Evolutionary conservation across 2,113 vertebrate genomes (phyloP).

Genomic region (Rhipidura dahli): DNA sequence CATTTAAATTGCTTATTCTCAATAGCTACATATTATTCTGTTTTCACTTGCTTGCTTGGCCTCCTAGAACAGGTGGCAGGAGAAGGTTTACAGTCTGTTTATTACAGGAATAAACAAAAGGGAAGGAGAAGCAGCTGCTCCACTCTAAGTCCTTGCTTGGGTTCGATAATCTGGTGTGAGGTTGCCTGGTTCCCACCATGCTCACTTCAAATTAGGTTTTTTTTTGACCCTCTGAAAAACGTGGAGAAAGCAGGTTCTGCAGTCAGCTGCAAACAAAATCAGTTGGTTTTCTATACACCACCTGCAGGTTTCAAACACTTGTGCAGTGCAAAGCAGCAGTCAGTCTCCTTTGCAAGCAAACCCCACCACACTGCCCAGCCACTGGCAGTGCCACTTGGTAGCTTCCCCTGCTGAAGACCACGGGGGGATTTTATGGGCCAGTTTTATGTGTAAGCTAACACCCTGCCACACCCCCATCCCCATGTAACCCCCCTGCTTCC

Average conservation of each 20-base stretch:
- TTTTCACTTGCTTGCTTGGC: not conserved
- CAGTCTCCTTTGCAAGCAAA: not conserved
- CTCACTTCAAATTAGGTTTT: not conserved
- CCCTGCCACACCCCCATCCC: not conserved
- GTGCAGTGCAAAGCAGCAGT: not conserved
- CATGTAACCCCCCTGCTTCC: not conserved
- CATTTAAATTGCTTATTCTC: not conserved
- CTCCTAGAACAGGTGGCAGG: not conserved
- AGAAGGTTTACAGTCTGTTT: not conserved
- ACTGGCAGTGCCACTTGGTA: too few species aligned
- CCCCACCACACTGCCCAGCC: too few species aligned
- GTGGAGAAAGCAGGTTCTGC: not conserved
- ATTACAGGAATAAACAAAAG: not conserved
- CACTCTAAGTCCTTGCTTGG: not conserved
- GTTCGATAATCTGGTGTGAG: fast-evolving
- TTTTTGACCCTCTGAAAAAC: not conserved
- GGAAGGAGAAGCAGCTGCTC: not conserved
- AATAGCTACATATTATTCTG: not conserved
- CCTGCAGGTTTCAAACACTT: not conserved
- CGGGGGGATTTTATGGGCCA: not conserved
- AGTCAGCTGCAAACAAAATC: not conserved
- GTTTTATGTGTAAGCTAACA: not conserved
- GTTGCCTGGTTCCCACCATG: not conserved
- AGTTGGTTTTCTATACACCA: not conserved
- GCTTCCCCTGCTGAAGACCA: not conserved